phyloP scores from a whole-genome alignment of 2,888 invertebrate genomes.

The Dioctria linearis region DNA sequence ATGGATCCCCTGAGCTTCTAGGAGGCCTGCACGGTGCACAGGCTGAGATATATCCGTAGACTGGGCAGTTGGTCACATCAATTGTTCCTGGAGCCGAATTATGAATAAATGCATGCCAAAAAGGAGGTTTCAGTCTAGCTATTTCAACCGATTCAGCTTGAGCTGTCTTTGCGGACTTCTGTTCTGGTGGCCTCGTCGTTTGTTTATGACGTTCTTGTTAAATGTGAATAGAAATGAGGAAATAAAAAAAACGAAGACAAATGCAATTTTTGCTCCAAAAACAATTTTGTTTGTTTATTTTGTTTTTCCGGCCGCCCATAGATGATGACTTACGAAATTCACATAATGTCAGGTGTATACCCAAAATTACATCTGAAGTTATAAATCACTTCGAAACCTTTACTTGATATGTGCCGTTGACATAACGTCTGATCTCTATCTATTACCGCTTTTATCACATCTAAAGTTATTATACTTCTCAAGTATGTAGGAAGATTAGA shows the following conservation, averaged over 20 bases:
- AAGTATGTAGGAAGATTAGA: no score
- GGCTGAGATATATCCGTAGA: neutral
- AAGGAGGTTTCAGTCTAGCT: slow-evolving; percentile 43
- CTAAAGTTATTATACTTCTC: no score
- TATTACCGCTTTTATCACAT: no score
- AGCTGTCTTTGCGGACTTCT: slow-evolving; percentile 33
- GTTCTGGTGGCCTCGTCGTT: slow-evolving; percentile 44
- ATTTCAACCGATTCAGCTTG: slow-evolving; percentile 34
- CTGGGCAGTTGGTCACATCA: slow-evolving; percentile 46
- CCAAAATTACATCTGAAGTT: no score
- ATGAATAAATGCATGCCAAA: slow-evolving; percentile 57
- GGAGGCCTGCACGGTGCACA: slow-evolving; percentile 19
- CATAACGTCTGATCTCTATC: no score
- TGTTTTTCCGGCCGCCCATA: neutral
- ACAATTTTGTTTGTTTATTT: neutral
- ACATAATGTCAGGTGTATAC: no score
- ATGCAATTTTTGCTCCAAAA: neutral
- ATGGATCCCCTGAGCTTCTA: slow-evolving; percentile 29
- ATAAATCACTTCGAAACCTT: no score
- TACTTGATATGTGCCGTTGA: no score
- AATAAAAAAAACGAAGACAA: neutral
- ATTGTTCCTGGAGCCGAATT: slow-evolving; percentile 54
- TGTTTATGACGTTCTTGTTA: slow-evolving; percentile 46
- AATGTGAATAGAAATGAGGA: slow-evolving; percentile 44
- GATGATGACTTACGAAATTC: neutral